Conservation (phyloP, 1,140 invertebrate genomes). For the Aphelenchoides fujianensis region DNA sequence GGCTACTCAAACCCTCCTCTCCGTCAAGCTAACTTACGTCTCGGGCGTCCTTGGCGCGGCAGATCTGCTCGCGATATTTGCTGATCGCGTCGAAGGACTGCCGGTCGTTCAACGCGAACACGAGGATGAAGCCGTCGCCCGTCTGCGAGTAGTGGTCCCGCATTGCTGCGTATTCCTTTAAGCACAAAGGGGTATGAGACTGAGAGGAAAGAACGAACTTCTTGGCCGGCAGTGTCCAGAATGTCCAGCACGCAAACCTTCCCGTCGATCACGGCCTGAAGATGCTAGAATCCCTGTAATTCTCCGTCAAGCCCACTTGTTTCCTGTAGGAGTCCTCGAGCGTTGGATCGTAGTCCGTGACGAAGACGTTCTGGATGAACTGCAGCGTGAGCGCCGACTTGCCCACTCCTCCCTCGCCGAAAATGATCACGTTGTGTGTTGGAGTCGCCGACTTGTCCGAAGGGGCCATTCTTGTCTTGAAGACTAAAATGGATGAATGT, state of each 20-base stretch:
- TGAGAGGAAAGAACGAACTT: too few relatives aligned
- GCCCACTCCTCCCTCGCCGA: conserved; percentile 27
- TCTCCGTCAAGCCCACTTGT: too few relatives aligned
- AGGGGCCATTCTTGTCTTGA: too few relatives aligned
- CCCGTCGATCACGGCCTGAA: conserved; percentile 16
- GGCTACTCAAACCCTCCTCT: conserved; percentile 61
- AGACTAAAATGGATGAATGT: too few relatives aligned
- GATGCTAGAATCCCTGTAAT: too few relatives aligned
- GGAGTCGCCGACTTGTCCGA: not conserved
- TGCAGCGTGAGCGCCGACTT: conserved; percentile 23
- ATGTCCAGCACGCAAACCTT: conserved; percentile 24
- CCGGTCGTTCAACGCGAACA: conserved; percentile 92
- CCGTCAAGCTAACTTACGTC: conserved; percentile 75
- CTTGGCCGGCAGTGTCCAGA: conserved; percentile 25
- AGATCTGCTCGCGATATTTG: conserved; percentile 89
- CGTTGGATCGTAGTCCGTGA: conserved; percentile 82
- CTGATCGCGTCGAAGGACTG: conserved; percentile 96
- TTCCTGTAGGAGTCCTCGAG: conserved; percentile 82
- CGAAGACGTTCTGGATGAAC: conserved; percentile 66
- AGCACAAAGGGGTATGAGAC: too few relatives aligned
- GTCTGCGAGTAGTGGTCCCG: conserved; percentile 16
- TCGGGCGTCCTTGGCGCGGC: conserved; percentile 95
- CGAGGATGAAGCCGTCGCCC: conserved; percentile 22
- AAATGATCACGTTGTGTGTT: conserved; percentile 19
- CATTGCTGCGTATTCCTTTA: too few relatives aligned